Percentiles rank a stretch among this genome's conserved stretches.
These are phyloP conservation scores for Neomorphus geoffroyi DNA, from an alignment of 2,797 vertebrate genomes.

Conservation along the genomic window DNA sequence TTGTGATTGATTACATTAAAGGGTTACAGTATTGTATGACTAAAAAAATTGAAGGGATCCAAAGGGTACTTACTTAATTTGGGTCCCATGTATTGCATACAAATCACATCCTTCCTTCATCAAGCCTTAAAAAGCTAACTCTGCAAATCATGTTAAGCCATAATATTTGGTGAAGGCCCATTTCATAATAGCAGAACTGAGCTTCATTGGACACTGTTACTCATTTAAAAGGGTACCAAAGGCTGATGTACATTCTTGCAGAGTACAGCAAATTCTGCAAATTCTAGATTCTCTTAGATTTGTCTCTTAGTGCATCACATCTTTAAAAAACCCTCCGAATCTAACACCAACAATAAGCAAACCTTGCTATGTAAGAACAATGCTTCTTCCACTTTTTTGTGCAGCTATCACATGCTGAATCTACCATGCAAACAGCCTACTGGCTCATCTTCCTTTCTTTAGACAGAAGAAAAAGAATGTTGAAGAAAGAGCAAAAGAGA, in stretches of 20 bases:
- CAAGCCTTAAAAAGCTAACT: not conserved
- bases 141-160: not conserved
- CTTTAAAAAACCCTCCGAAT: not conserved
- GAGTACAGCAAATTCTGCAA: not conserved
- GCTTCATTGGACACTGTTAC: not conserved
- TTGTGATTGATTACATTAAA: not conserved
- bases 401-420: not conserved
- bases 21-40: not conserved
- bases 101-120: not conserved
- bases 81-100: not conserved
- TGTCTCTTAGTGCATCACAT: not conserved
- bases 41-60: not conserved
- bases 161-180: not conserved
- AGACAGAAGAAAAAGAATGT: not conserved
- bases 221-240: not conserved
- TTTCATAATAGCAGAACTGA: not conserved
- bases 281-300: not conserved
- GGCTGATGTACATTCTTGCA: not conserved
- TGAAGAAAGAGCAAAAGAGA: not conserved
- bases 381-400: not conserved
- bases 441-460: not conserved
- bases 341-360: not conserved
- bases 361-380: not conserved
- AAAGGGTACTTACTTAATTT: not conserved
- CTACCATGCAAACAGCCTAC: not conserved